phyloP scores from a whole-genome alignment of 2,888 invertebrate genomes.

The Lithosia quadra region DNA sequence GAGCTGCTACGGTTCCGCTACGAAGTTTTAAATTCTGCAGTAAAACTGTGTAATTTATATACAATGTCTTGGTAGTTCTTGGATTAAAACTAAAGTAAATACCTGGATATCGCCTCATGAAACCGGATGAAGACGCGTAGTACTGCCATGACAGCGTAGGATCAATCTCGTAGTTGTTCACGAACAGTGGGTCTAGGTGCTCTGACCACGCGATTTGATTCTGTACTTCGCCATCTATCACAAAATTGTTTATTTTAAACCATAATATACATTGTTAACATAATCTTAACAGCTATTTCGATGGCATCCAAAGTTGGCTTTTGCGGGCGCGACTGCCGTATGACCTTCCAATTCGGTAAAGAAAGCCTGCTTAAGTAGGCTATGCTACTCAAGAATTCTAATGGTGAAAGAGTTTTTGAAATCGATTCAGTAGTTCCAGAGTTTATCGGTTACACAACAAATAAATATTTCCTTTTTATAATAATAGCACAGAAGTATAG shows the following conservation, averaged over 20 bases:
- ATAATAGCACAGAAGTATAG: too few species aligned
- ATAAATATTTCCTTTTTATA: too few species aligned
- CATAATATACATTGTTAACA: too few species aligned
- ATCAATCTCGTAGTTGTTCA: conserved; percentile 96
- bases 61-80: not conserved
- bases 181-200: conserved; percentile 95
- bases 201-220: conserved; percentile 98
- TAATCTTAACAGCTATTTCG: too few species aligned
- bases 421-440: too few species aligned
- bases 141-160: conserved; percentile 99
- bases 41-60: too few species aligned
- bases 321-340: too few species aligned
- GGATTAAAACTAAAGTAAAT: conserved; percentile 32
- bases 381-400: too few species aligned
- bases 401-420: too few species aligned
- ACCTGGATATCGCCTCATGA: conserved; percentile 98
- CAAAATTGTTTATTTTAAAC: conserved; percentile 19
- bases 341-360: not conserved
- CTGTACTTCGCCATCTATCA: conserved; percentile 92
- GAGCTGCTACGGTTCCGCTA: not conserved
- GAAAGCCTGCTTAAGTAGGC: not conserved
- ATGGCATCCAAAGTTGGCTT: too few species aligned
- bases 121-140: conserved; percentile 98
- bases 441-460: too few species aligned
- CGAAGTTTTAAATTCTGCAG: not conserved